Base-by-base conservation (phyloP, 2,797 vertebrate species). In the Phrynocephalus forsythii region DNA sequence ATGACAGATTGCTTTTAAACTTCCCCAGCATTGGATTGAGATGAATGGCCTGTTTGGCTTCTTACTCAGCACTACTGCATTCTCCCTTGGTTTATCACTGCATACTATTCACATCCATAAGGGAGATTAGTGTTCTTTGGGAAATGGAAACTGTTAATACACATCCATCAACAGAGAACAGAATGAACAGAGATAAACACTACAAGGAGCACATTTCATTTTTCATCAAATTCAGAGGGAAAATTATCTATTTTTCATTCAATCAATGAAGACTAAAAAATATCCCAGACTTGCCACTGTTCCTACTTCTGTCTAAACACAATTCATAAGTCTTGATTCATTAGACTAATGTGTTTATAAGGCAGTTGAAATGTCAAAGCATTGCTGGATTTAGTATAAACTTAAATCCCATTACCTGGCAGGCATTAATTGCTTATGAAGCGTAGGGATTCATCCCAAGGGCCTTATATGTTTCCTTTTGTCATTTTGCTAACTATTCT, bases 401-500 rank as follows among this genome's bases (percentile, higher is more conserved):
- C 98, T 98, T 98, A 98, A 99, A 99, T 99, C 99, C 98, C 98
- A 99, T 99, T 99, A 99, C 98, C 98, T 99, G 98, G 97, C 97
- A 98, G 97, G 98, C 98, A 98, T 99, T 99, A 99, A 99, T 99
- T 99, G 98, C 98, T 98, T 97, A 97, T 97, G 97, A 97, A 99
- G 98, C 96, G 86, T 94, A 97, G 97, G 97, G 98, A 99, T 98
- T 97, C 97, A 97, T 98, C 98, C 98, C 98, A 96, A 96, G 98
- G 98, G 99, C 96, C 97, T 97, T 97, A 98, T 99, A 98, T 97
- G 98, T 99, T 99, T 98, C 98, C 97, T 98, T 98, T 98, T 98
- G 99, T 99, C 98, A 99, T 99, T 98, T 98, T 98, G 97, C 98
- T 99, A 99, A 99, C 99, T 98, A 98, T 99, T 99, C 98, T 99